Conservation (phyloP, 2,888 invertebrate genomes). For the Lingula anatina region DNA sequence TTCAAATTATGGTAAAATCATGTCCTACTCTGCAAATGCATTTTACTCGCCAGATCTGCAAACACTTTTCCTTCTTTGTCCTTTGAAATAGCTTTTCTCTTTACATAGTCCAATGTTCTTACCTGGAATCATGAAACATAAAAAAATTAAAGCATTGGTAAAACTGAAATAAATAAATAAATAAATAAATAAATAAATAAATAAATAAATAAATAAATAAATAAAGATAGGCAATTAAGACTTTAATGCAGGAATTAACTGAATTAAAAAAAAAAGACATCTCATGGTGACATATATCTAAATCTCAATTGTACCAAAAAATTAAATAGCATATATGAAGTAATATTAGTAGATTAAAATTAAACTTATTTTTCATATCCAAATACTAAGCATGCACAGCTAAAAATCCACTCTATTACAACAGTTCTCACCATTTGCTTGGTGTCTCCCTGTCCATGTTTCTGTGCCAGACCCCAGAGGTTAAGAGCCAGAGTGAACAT, state of each 20-base stretch:
- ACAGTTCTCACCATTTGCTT: conserved; percentile 28
- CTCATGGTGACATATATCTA: background rate
- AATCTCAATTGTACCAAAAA: no score
- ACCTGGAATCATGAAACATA: conserved; percentile 19
- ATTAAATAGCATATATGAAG: no score
- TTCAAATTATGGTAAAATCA: background rate
- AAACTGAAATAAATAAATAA: no score
- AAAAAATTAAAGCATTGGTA: no score
- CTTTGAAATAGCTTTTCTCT: conserved; percentile 15
- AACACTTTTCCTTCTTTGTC: conserved; percentile 19
- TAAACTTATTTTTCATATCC: no score
- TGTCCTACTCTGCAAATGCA: conserved; percentile 11
- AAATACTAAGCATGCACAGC: no score
- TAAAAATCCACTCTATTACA: no score
- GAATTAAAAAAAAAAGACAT: background rate
- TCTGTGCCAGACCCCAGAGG: conserved; percentile 75
- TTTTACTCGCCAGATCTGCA: conserved; percentile 7
- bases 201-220: background rate
- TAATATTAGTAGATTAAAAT: no score
- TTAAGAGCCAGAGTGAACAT: conserved; percentile 69
- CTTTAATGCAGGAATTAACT: background rate
- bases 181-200: no score
- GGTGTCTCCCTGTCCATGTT: conserved; percentile 60
- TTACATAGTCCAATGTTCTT: conserved; percentile 22
- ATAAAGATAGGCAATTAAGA: background rate